phyloP scores from a whole-genome alignment of 2,113 vertebrate species.

The Macaca fascicularis region T2T-MFA8v1.1 NC_088386.1:95614001-95614500 shows the following conservation, averaged over 20 bases:
- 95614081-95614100: background rate
- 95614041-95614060: background rate
- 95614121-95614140: background rate
- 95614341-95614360: background rate
- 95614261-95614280: background rate
- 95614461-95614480: constrained; percentile 54
- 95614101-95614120: background rate
- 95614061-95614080: background rate
- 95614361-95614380: background rate
- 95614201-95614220: background rate
- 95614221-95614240: background rate
- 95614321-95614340: constrained; percentile 42
- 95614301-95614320: background rate
- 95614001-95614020: background rate
- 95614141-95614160: background rate
- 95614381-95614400: background rate
- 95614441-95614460: constrained; percentile 49
- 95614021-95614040: background rate
- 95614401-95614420: constrained; percentile 61
- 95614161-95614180: background rate
- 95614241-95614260: background rate
- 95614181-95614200: constrained; percentile 29
- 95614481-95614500: constrained; percentile 51
- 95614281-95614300: background rate
- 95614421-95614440: constrained; percentile 63